phyloP scores from a whole-genome alignment of 2,888 invertebrate species.

The Sympetrum striolatum region DNA sequence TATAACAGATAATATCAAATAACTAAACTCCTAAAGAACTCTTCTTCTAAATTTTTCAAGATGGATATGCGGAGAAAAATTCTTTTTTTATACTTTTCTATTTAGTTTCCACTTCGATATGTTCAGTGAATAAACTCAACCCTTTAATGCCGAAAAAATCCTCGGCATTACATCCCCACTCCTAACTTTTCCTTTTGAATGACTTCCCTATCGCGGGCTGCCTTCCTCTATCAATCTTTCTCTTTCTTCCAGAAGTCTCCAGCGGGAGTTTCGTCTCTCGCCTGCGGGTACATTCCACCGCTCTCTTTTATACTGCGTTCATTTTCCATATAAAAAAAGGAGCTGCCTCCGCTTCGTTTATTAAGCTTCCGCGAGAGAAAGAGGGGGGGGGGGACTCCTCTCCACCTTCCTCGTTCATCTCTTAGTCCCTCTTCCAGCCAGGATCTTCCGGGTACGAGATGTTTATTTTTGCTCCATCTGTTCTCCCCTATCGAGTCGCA shows the following conservation, averaged over 20 bases:
- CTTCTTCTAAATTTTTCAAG: no score
- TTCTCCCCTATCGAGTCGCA: neutral
- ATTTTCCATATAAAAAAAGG: neutral
- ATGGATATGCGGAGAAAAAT: no score
- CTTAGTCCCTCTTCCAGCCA: neutral
- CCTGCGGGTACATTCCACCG: conserved; percentile 6
- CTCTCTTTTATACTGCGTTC: neutral
- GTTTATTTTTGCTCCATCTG: conserved; percentile 29
- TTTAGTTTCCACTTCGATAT: neutral
- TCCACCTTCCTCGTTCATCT: neutral
- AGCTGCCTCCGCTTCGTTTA: neutral
- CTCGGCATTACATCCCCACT: neutral
- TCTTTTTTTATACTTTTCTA: neutral
- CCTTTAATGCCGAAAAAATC: neutral
- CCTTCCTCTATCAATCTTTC: neutral
- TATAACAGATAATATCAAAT: no score
- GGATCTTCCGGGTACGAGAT: conserved; percentile 20
- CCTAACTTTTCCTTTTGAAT: neutral
- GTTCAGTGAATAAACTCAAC: no score
- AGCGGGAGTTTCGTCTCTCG: neutral
- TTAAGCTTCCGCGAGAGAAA: neutral
- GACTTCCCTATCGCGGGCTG: neutral
- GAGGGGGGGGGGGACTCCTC: neutral
- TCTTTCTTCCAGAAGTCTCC: neutral
- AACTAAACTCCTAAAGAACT: no score